Evolutionary conservation across 2,888 invertebrate genomes (phyloP).

Genomic region (Pseudoips prasinana): DNA sequence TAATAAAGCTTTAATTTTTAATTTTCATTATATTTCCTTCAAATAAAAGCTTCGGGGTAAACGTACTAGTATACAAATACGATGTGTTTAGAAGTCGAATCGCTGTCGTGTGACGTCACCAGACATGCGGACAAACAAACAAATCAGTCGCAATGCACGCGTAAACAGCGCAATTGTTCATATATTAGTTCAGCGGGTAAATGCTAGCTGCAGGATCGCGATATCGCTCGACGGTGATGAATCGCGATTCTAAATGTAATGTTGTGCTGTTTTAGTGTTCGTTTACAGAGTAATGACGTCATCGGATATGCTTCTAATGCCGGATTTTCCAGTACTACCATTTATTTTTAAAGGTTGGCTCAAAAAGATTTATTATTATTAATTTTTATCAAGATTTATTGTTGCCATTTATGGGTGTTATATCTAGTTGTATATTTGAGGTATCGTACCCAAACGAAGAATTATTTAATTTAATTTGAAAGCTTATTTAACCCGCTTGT

Average conservation of each 20-base stretch:
- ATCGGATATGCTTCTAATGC: neutral
- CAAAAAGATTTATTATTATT: too few relatives aligned
- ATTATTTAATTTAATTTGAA: too few relatives aligned
- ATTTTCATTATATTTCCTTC: conserved; percentile 22
- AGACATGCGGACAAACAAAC: conserved; percentile 45
- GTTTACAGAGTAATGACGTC: conserved; percentile 15
- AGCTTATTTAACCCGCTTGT: too few relatives aligned
- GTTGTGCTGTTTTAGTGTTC: conserved; percentile 26
- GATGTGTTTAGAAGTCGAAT: conserved; percentile 44
- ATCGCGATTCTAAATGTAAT: conserved; percentile 52
- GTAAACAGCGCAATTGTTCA: conserved; percentile 59
- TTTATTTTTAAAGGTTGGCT: too few relatives aligned
- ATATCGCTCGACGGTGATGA: conserved; percentile 62
- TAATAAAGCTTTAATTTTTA: conserved; percentile 1
- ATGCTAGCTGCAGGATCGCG: conserved; percentile 55
- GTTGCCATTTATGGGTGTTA: too few relatives aligned
- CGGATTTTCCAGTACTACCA: neutral
- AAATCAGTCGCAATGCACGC: conserved; percentile 40
- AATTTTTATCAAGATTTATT: too few relatives aligned
- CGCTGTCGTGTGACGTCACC: conserved; percentile 35
- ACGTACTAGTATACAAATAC: conserved; percentile 32
- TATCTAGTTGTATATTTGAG: too few relatives aligned
- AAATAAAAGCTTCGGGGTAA: conserved; percentile 23
- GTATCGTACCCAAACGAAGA: too few relatives aligned
- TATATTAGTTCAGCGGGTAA: conserved; percentile 65